phyloP scores from a whole-genome alignment of 2,113 vertebrate species.

The Solea solea region DNA sequence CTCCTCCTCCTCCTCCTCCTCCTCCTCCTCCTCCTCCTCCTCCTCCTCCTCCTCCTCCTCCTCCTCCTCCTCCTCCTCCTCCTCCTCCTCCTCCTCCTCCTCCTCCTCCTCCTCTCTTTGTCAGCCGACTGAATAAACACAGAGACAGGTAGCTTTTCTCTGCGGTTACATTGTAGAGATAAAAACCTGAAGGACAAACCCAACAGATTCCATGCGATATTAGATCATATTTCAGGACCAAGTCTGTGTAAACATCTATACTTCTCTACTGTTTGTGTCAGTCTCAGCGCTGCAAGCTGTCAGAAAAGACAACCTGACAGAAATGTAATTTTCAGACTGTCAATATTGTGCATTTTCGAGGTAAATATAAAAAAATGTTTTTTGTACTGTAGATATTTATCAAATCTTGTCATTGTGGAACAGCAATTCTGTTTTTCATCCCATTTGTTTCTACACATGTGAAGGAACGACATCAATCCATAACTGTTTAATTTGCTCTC shows the following conservation, averaged over 20 bases:
- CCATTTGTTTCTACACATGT: too few relatives aligned
- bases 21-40: background rate
- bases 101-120: constrained; percentile 3
- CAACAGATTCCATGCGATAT: constrained; percentile 32
- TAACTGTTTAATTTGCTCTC: too few relatives aligned
- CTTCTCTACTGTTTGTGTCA: background rate
- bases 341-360: too few relatives aligned
- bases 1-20: background rate
- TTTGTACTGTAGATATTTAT: too few relatives aligned
- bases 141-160: constrained; percentile 23
- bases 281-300: background rate
- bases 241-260: background rate
- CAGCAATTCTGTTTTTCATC: too few relatives aligned
- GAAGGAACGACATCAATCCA: too few relatives aligned
- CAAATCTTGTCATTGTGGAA: too few relatives aligned
- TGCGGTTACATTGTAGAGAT: background rate
- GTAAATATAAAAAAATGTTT: too few relatives aligned
- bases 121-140: constrained; percentile 45
- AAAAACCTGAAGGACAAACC: constrained; percentile 1
- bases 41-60: background rate
- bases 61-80: background rate
- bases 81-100: background rate
- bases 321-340: too few relatives aligned
- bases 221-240: constrained; percentile 28
- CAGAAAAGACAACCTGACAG: too few relatives aligned